Evolutionary conservation across 2,113 vertebrate species (phyloP).

Genomic region (Rhynchomys soricoides): DNA sequence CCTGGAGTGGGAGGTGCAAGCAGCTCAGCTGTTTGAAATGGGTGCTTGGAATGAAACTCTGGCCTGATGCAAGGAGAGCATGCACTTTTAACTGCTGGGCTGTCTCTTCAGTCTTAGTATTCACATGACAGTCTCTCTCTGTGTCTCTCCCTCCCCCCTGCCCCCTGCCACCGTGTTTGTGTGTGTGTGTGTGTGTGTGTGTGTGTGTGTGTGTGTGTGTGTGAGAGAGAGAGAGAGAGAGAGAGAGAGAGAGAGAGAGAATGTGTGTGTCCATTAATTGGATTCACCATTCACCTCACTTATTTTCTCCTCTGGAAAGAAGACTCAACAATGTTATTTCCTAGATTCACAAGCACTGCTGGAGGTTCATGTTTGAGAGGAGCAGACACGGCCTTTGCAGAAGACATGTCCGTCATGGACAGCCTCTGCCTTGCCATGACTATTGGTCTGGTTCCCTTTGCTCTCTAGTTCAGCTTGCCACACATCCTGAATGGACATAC

Average conservation of each 20-base stretch:
- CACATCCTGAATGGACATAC: background rate
- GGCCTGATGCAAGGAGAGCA: background rate
- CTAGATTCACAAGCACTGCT: background rate
- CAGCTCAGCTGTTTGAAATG: background rate
- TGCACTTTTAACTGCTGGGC: background rate
- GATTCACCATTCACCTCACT: background rate
- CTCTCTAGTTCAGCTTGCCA: background rate
- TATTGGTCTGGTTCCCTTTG: background rate
- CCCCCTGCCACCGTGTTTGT: background rate
- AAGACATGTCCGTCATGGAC: background rate
- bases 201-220: background rate
- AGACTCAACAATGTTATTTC: background rate
- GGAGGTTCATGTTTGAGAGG: background rate
- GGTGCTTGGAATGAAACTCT: background rate
- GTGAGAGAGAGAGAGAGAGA: too few species aligned
- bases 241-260: too few species aligned
- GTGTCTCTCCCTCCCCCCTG: too few species aligned
- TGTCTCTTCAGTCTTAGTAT: fast-evolving
- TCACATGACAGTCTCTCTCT: too few species aligned
- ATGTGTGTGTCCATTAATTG: background rate
- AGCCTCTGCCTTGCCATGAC: background rate
- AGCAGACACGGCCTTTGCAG: background rate
- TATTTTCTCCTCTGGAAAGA: background rate
- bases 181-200: background rate
- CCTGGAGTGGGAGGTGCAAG: background rate